A percentile compares a stretch with the other conserved stretches of the same genome.
These are phyloP conservation scores for Ametastegia equiseti DNA, from an alignment of 2,888 invertebrate genomes.

Conservation along the genomic window DNA sequence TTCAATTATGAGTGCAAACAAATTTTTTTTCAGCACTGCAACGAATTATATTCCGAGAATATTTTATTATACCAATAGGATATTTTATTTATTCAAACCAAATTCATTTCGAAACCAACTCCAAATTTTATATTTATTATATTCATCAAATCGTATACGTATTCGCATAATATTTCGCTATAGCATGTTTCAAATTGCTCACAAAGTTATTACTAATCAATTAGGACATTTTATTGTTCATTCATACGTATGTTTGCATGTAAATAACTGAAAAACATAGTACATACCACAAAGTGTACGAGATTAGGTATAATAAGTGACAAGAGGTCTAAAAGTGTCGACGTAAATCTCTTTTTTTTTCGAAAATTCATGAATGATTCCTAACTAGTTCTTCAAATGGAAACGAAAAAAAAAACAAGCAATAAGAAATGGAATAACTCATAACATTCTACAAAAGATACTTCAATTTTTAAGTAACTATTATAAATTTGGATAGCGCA, in stretches of 20 bases:
- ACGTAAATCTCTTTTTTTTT: background rate
- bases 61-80: background rate
- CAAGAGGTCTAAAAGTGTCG: background rate
- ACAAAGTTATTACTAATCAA: background rate
- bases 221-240: too few species aligned
- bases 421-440: background rate
- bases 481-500: background rate
- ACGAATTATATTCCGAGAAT: too few species aligned
- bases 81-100: background rate
- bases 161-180: background rate
- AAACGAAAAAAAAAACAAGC: background rate
- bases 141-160: background rate
- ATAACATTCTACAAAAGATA: background rate
- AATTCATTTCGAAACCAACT: background rate
- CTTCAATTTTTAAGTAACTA: background rate
- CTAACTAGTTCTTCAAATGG: background rate
- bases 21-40: too few species aligned
- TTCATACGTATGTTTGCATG: too few species aligned
- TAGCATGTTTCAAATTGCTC: background rate
- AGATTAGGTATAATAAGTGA: background rate
- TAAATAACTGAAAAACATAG: background rate
- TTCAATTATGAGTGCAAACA: too few species aligned
- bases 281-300: background rate
- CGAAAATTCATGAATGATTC: background rate
- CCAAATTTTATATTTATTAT: constrained; percentile 10